phyloP scores from a whole-genome alignment of 2,888 invertebrate genomes.

The Drosophila stalkeri region DNA sequence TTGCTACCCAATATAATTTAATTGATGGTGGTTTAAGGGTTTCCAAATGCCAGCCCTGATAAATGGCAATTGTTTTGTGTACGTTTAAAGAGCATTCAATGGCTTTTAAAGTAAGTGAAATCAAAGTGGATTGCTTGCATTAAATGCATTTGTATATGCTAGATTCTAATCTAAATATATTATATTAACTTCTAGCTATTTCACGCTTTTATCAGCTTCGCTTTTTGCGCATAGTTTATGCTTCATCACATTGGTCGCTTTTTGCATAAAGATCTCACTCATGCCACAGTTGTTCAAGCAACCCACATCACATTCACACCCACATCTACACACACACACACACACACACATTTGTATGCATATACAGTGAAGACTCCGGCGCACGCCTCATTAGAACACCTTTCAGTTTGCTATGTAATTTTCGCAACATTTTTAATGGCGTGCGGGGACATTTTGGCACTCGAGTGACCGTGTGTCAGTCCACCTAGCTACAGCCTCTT shows the following conservation, averaged over 20 bases:
- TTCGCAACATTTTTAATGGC: constrained; percentile 79
- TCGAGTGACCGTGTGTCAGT: constrained; percentile 73
- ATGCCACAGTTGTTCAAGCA: constrained; percentile 56
- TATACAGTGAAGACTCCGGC: constrained; percentile 56
- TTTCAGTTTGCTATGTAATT: constrained; percentile 77
- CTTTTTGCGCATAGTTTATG: constrained; percentile 29
- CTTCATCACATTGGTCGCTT: constrained; percentile 29
- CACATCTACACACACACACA: constrained; percentile 17
- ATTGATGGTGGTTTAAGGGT: constrained; percentile 9
- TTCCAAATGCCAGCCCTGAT: constrained; percentile 1
- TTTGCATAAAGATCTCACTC: constrained; percentile 50
- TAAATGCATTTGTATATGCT: not conserved
- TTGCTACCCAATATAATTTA: constrained; percentile 21
- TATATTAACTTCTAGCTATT: not conserved
- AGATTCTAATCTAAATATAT: too few relatives aligned
- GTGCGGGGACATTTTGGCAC: constrained; percentile 79
- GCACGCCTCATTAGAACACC: constrained; percentile 78
- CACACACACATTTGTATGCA: too few relatives aligned
- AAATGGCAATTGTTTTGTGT: not conserved
- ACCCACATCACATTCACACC: constrained; percentile 49
- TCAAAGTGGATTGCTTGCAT: not conserved
- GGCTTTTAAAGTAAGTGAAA: not conserved
- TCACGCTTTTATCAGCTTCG: constrained; percentile 12
- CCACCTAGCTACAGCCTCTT: constrained; percentile 2
- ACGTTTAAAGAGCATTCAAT: not conserved